A percentile compares a stretch with the other conserved stretches of the same genome.
These are phyloP conservation scores for Gadopsis marmoratus DNA, from an alignment of 2,797 vertebrate genomes.

Conservation along the genomic window DNA sequence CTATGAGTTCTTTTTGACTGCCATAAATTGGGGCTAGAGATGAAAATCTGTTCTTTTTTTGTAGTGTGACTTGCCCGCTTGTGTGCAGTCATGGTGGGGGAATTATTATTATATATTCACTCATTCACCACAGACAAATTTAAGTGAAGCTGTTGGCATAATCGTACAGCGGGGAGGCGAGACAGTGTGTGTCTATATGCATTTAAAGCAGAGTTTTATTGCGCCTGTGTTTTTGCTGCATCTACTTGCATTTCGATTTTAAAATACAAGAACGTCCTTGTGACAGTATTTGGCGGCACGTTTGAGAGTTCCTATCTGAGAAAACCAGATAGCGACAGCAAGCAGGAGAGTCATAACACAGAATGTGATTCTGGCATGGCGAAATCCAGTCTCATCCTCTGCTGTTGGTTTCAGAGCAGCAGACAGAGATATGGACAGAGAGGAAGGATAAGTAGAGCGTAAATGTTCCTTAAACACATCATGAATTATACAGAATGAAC, in stretches of 20 bases:
- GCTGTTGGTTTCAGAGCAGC: slow-evolving; percentile 60
- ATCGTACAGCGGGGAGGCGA: slow-evolving; percentile 20
- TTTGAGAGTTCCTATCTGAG: slow-evolving; percentile 35
- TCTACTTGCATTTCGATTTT: slow-evolving; percentile 27
- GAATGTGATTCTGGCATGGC: slow-evolving; percentile 49
- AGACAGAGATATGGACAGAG: slow-evolving; percentile 61
- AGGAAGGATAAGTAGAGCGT: slow-evolving; percentile 67
- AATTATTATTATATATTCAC: neutral
- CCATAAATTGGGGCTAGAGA: slow-evolving; percentile 51
- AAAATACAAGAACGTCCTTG: slow-evolving; percentile 15
- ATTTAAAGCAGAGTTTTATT: slow-evolving; percentile 29
- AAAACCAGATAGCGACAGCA: slow-evolving; percentile 49
- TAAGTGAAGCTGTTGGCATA: slow-evolving; percentile 45
- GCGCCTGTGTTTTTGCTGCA: slow-evolving; percentile 27
- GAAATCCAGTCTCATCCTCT: slow-evolving; percentile 57
- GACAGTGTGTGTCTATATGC: slow-evolving; percentile 15
- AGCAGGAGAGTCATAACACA: slow-evolving; percentile 30
- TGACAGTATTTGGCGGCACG: neutral
- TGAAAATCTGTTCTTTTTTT: slow-evolving; percentile 14
- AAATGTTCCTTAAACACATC: slow-evolving; percentile 71
- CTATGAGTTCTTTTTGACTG: slow-evolving; percentile 25
- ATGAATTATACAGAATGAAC: slow-evolving; percentile 46
- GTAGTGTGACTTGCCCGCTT: slow-evolving; percentile 17
- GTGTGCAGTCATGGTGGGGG: slow-evolving; percentile 28
- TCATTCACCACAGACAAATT: slow-evolving; percentile 59